Evolutionary conservation across 2,888 invertebrate species (phyloP).

Genomic region (Coenonympha glycerion): DNA sequence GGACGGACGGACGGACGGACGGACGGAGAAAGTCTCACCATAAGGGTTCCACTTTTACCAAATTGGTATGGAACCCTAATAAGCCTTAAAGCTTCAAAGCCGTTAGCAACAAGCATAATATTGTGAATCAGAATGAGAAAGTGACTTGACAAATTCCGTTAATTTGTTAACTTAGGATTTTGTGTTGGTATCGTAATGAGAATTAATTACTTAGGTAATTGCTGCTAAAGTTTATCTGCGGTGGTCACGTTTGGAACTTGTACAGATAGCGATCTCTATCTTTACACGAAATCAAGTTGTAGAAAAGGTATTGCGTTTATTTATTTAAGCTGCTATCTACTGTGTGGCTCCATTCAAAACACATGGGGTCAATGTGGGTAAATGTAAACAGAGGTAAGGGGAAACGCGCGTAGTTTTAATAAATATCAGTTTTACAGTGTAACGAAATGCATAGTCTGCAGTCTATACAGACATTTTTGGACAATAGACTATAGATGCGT

Average conservation of each 20-base stretch:
- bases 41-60: no score
- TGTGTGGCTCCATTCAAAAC: no score
- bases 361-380: no score
- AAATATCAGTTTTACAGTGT: no score
- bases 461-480: no score
- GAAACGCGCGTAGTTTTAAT: no score
- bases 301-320: constrained; percentile 5
- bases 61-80: no score
- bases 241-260: constrained; percentile 4
- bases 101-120: background rate
- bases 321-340: background rate
- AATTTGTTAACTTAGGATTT: constrained; percentile 4
- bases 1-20: no score
- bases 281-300: constrained; percentile 6
- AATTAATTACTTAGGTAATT: constrained; percentile 13
- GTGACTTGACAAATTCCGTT: background rate
- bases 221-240: constrained; percentile 3
- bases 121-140: background rate
- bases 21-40: no score
- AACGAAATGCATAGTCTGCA: no score
- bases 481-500: no score
- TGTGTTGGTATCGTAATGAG: constrained; percentile 8
- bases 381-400: no score
- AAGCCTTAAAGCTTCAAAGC: background rate
- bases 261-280: constrained; percentile 6